Evolutionary conservation across 2,888 invertebrate genomes (phyloP), one percentile per base, ranked within the genome.

Genomic region (Ochropacha duplaris): DNA sequence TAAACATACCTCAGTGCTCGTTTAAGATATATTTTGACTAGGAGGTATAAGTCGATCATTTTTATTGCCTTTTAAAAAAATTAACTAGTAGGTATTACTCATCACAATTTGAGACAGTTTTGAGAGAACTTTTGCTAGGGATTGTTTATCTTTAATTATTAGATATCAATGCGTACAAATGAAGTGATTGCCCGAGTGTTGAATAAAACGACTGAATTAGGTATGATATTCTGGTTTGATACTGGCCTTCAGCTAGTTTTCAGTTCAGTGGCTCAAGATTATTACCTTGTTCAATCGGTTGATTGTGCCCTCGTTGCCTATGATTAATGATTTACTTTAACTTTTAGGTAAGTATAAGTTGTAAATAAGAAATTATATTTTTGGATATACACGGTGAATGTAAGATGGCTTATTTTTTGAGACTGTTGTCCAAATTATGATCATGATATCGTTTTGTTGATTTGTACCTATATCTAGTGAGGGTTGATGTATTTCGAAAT

Each of bases 371-470:
- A 78, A 77, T 86, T 79, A 85, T 89, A 89, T 89, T 89, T 89
- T 88, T 89, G 85, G 82, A 88, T 83, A 79, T 82, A 84, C 78
- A 78, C 81, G 72, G 81, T 72, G 75, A 79, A 81, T 78, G 76
- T 80, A 78, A 80, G 80, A 83, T 78, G 76, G 77, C 76, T 86
- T 90, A 90, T 89, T 90, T 91, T 90, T 91, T 87, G 88, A 90
- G 88, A 91, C 87, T 90, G 87, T 90, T 90, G 86, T 89, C 89
- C 83, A 87, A 88, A 88, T 86, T 83, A 72, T 79, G 76, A 83
- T 86, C 83, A 79, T 84, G 83, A 76, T 75, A 76, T 76, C 69
- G 65, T 84, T 88, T 81, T 85, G 81, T 87, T 86, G 71, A 80
- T 81, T 79, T 83, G 76, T 83, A 83, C 84, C 82, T 4, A 72